phyloP scores from a whole-genome alignment of 2,797 vertebrate genomes.

The Numenius phaeopus region DNA sequence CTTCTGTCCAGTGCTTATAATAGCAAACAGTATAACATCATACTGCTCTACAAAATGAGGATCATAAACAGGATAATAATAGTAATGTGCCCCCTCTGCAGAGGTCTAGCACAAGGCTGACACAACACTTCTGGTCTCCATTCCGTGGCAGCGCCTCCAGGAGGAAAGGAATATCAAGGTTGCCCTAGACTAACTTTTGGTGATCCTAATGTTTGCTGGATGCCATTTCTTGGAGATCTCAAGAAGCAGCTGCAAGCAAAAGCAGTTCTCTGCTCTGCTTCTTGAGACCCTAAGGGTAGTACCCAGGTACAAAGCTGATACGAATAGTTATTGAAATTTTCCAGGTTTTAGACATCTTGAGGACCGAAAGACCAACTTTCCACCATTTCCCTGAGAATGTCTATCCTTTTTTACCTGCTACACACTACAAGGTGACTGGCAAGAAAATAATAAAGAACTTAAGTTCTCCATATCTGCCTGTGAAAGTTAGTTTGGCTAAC shows the following conservation, averaged over 20 bases:
- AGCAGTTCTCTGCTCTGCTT: neutral
- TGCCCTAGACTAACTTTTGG: neutral
- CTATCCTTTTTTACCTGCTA: neutral
- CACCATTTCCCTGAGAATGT: neutral
- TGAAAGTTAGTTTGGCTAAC: neutral
- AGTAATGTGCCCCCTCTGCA: neutral
- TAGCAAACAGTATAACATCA: neutral
- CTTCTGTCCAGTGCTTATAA: neutral
- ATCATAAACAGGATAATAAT: neutral
- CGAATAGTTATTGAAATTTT: neutral
- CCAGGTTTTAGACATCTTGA: neutral
- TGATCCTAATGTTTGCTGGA: neutral
- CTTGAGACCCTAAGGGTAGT: neutral
- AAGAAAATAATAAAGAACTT: neutral
- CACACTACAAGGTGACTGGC: neutral
- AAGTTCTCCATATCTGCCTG: neutral
- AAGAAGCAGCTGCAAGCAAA: neutral
- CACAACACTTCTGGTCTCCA: neutral
- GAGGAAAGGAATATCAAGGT: neutral
- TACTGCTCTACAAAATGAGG: neutral
- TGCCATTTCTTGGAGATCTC: neutral
- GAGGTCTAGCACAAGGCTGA: neutral
- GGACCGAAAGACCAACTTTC: neutral
- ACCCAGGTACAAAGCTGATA: neutral
- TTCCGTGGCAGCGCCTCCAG: neutral